Evolutionary conservation across 2,888 invertebrate species (phyloP).

Genomic region (Mesorhabditis sp.): DNA sequence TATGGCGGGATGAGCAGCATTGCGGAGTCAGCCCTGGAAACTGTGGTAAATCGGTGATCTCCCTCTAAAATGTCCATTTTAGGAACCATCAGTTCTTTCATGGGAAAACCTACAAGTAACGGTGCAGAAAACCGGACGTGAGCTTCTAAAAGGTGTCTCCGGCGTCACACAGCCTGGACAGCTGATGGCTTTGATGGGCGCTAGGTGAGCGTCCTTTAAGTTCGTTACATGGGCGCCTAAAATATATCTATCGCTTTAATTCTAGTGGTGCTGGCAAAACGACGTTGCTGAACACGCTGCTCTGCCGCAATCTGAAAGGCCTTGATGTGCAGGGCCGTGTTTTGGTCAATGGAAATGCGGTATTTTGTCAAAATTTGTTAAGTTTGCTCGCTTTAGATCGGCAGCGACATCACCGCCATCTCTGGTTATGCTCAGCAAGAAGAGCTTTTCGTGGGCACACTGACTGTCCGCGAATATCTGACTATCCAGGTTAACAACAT

Average conservation of each 20-base stretch:
- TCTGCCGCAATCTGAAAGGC: constrained; percentile 41
- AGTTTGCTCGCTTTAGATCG: constrained; percentile 22
- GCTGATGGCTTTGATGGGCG: constrained; percentile 55
- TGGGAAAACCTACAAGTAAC: constrained; percentile 14
- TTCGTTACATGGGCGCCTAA: neutral
- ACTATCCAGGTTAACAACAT: constrained; percentile 59
- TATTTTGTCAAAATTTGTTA: constrained; percentile 7
- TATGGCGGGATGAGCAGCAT: constrained; percentile 32
- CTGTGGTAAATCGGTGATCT: constrained; percentile 26
- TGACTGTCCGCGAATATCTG: constrained; percentile 57
- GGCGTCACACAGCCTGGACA: constrained; percentile 51
- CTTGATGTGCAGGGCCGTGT: constrained; percentile 56
- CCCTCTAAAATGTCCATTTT: neutral
- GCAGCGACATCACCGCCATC: constrained; percentile 40
- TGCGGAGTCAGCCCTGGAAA: constrained; percentile 31
- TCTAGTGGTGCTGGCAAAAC: constrained; percentile 83
- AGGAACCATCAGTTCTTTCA: constrained; percentile 3
- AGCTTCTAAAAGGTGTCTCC: constrained; percentile 29
- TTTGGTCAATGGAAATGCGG: constrained; percentile 42
- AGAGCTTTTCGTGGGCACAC: constrained; percentile 54
- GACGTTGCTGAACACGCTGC: constrained; percentile 82
- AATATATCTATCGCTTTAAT: constrained; percentile 9
- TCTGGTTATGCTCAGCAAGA: constrained; percentile 57
- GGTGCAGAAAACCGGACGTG: constrained; percentile 14
- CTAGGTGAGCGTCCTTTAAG: constrained; percentile 33